These are phyloP conservation scores for Drosophila grimshawi DNA, from an alignment of 1,140 invertebrate species.

Conservation along the genomic window DNA sequence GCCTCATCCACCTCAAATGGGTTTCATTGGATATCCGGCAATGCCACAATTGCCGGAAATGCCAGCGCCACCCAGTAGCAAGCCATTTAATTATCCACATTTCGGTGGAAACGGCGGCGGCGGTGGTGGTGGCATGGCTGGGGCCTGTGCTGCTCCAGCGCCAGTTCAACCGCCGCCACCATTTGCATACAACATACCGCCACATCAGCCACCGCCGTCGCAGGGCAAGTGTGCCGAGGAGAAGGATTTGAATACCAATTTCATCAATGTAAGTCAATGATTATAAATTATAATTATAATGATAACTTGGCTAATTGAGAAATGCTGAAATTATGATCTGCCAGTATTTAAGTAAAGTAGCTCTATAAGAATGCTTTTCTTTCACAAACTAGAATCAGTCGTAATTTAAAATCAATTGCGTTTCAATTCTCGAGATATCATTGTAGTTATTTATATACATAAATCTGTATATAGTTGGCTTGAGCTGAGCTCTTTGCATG, in stretches of 20 bases:
- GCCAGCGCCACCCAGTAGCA: constrained; percentile 74
- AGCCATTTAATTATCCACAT: constrained; percentile 83
- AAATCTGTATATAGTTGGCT: neutral
- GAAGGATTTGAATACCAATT: constrained; percentile 87
- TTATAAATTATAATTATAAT: neutral
- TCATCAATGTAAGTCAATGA: constrained; percentile 85
- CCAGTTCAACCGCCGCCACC: constrained; percentile 85
- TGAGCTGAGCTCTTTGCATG: constrained; percentile 49
- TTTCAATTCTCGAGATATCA: neutral
- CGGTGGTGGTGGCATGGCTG: constrained; percentile 43
- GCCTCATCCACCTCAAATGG: constrained; percentile 87
- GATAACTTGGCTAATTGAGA: neutral
- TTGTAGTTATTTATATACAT: neutral
- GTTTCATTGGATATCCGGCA: constrained; percentile 91
- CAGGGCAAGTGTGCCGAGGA: constrained; percentile 83
- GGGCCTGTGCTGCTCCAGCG: constrained; percentile 35
- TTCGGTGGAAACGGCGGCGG: constrained; percentile 49
- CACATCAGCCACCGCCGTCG: constrained; percentile 75
- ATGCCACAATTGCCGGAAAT: constrained; percentile 87
- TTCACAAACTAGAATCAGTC: too few relatives aligned
- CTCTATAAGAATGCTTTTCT: neutral
- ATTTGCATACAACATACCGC: constrained; percentile 91
- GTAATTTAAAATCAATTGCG: too few relatives aligned
- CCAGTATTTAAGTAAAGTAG: too few relatives aligned
- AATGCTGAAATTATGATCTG: too few relatives aligned